phyloP scores from a whole-genome alignment of 2,797 vertebrate genomes.

The Artibeus lituratus region DNA sequence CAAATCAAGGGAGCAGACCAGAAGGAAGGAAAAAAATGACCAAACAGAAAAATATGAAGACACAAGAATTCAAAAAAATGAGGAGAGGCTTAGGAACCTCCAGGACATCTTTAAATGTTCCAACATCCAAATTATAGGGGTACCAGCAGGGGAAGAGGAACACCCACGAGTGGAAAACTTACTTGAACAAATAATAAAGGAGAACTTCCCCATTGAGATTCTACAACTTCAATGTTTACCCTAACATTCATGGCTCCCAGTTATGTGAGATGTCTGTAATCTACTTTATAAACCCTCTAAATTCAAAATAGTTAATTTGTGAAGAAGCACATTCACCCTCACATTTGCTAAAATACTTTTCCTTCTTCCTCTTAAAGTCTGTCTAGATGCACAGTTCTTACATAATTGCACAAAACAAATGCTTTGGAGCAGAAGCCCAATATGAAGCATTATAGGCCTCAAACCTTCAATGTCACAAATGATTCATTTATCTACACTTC shows the following conservation, averaged over 20 bases:
- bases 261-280: neutral
- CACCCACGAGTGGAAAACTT: no score
- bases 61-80: no score
- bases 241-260: neutral
- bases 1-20: no score
- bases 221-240: neutral
- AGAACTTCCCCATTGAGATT: no score
- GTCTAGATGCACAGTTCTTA: neutral
- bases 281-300: neutral
- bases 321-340: neutral
- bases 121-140: no score
- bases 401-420: slow-evolving; percentile 26
- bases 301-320: neutral
- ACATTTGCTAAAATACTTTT: neutral
- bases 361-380: neutral
- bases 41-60: no score
- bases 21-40: no score
- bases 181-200: no score
- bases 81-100: no score
- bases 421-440: neutral
- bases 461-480: slow-evolving; percentile 27
- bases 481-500: neutral
- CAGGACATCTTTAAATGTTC: no score
- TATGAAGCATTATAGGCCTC: neutral
- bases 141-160: no score